Conservation (phyloP, 2,797 vertebrate genomes). For the Semotilus atromaculatus region DNA sequence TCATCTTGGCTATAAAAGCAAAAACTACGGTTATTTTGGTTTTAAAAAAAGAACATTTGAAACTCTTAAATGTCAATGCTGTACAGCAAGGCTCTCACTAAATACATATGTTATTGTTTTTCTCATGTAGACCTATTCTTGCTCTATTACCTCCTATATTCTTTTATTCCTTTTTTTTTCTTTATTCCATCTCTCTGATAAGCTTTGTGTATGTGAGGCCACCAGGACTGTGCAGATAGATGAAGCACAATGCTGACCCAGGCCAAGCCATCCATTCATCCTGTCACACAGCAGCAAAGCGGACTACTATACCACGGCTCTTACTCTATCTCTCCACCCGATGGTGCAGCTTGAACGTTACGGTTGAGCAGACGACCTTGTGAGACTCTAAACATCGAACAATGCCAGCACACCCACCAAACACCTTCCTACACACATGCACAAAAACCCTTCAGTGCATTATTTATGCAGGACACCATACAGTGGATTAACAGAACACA, state of each 20-base stretch:
- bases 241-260: conserved; percentile 44
- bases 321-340: conserved; percentile 26
- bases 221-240: conserved; percentile 36
- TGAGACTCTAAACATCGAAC: conserved; percentile 29
- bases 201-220: conserved; percentile 11
- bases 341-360: conserved; percentile 34
- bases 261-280: conserved; percentile 38
- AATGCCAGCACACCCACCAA: conserved; percentile 48
- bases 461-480: conserved; percentile 50
- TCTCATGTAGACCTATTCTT: background rate
- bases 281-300: conserved; percentile 30
- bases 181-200: conserved; percentile 27
- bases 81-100: background rate
- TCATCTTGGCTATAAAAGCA: background rate
- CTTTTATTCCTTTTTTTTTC: background rate
- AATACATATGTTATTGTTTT: conserved; percentile 28
- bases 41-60: background rate
- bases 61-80: background rate
- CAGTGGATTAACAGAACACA: conserved; percentile 49
- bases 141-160: background rate
- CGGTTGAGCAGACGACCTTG: conserved; percentile 52
- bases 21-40: background rate
- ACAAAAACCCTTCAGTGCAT: conserved; percentile 41
- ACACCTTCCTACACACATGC: conserved; percentile 47
- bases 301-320: conserved; percentile 33